phyloP scores from a whole-genome alignment of 2,797 vertebrate species.

The Limosa lapponica region DNA sequence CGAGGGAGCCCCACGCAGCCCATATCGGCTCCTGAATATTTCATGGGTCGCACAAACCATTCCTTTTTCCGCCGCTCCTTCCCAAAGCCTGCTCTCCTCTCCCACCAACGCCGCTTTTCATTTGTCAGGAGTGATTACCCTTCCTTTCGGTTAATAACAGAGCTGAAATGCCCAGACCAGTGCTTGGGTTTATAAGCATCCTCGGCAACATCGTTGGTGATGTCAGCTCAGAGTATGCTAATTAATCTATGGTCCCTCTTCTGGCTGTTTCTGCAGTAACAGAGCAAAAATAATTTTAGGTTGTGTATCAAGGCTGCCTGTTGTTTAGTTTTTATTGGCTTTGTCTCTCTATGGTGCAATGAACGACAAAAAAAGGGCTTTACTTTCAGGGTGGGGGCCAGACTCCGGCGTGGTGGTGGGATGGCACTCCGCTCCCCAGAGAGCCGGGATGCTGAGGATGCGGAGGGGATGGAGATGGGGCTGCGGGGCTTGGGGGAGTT shows the following conservation, averaged over 20 bases:
- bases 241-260: conserved; percentile 62
- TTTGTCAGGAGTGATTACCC: not conserved
- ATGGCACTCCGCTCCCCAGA: rapidly evolving
- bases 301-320: not conserved
- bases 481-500: rapidly evolving
- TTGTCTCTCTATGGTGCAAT: not conserved
- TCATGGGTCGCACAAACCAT: not conserved
- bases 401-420: rapidly evolving
- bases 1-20: not conserved
- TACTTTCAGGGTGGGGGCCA: rapidly evolving
- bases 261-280: conserved; percentile 53
- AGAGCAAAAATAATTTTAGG: not conserved
- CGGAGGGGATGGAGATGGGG: no score
- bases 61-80: not conserved
- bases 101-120: not conserved
- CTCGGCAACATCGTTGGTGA: conserved; percentile 1
- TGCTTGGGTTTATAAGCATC: conserved; percentile 53
- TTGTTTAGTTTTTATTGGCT: not conserved
- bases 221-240: not conserved
- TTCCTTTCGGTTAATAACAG: not conserved
- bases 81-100: not conserved
- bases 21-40: not conserved
- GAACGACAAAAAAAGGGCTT: not conserved
- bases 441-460: not conserved
- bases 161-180: conserved; percentile 1